phyloP scores from a whole-genome alignment of 2,888 invertebrate genomes.

The Rhagonycha lutea region DNA sequence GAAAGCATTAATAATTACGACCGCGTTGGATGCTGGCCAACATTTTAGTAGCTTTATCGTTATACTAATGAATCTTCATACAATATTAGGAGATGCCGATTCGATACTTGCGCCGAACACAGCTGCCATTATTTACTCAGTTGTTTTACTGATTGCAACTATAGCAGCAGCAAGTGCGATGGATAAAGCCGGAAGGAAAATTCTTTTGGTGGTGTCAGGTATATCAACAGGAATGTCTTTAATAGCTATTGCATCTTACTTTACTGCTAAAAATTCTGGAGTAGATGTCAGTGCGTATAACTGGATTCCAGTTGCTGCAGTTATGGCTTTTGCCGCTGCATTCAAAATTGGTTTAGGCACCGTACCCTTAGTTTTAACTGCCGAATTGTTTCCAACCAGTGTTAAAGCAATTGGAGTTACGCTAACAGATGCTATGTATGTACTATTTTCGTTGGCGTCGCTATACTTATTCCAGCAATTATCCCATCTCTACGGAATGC shows the following conservation, averaged over 20 bases:
- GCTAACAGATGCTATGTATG: conserved; percentile 48
- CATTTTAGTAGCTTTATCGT: conserved; percentile 52
- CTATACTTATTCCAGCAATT: conserved; percentile 45
- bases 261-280: conserved; percentile 43
- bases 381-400: conserved; percentile 52
- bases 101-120: conserved; percentile 45
- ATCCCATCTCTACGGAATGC: conserved; percentile 42
- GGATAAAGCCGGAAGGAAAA: conserved; percentile 49
- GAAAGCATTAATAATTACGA: conserved; percentile 49
- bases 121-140: conserved; percentile 49
- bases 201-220: conserved; percentile 46
- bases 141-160: conserved; percentile 48
- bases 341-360: conserved; percentile 51
- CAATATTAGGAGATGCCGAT: conserved; percentile 48
- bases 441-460: conserved; percentile 44
- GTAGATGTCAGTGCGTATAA: conserved; percentile 42
- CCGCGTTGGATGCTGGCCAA: conserved; percentile 49
- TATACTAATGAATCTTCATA: conserved; percentile 52
- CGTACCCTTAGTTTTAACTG: conserved; percentile 52
- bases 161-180: conserved; percentile 43
- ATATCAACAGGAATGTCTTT: conserved; percentile 47
- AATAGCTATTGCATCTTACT: conserved; percentile 47
- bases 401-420: conserved; percentile 54
- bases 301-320: conserved; percentile 49
- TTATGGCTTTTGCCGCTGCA: conserved; percentile 49